A percentile compares a stretch with the other conserved stretches of the same genome.
These are phyloP conservation scores for Saxicola maurus DNA, from an alignment of 2,797 vertebrate species.

Conservation along the genomic window DNA sequence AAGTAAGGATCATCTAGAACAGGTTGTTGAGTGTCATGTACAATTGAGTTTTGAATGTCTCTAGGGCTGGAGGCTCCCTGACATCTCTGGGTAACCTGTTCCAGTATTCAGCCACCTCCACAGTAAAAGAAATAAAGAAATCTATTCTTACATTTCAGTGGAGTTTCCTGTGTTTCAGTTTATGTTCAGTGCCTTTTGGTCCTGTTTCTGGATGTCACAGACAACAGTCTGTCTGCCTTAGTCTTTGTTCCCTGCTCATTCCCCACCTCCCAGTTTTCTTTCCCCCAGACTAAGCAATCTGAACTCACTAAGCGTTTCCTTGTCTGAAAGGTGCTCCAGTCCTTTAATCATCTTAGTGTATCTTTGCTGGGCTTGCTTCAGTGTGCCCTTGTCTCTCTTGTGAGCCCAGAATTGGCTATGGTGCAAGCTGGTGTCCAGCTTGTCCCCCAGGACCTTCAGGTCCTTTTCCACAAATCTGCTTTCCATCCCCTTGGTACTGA, in stretches of 20 bases:
- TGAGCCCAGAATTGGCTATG: not conserved
- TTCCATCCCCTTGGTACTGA: not conserved
- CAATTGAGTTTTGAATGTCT: not conserved
- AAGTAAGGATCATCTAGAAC: not conserved
- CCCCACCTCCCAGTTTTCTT: not conserved
- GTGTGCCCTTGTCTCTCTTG: not conserved
- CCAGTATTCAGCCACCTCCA: not conserved
- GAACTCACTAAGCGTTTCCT: not conserved
- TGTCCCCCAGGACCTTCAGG: not conserved
- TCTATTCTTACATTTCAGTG: not conserved
- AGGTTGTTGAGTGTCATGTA: not conserved
- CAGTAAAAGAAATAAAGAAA: not conserved
- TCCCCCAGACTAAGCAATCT: not conserved
- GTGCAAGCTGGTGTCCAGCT: accelerated
- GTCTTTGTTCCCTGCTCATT: not conserved
- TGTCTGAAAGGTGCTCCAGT: not conserved
- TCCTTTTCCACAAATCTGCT: not conserved
- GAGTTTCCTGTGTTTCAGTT: not conserved
- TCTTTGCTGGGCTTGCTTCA: not conserved
- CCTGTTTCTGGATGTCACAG: not conserved
- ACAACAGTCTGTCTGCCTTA: not conserved
- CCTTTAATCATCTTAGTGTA: not conserved
- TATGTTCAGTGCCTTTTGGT: not conserved
- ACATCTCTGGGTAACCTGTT: not conserved
- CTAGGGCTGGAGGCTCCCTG: not conserved